phyloP scores from a whole-genome alignment of 2,113 vertebrate genomes.

The Eleginops maclovinus region DNA sequence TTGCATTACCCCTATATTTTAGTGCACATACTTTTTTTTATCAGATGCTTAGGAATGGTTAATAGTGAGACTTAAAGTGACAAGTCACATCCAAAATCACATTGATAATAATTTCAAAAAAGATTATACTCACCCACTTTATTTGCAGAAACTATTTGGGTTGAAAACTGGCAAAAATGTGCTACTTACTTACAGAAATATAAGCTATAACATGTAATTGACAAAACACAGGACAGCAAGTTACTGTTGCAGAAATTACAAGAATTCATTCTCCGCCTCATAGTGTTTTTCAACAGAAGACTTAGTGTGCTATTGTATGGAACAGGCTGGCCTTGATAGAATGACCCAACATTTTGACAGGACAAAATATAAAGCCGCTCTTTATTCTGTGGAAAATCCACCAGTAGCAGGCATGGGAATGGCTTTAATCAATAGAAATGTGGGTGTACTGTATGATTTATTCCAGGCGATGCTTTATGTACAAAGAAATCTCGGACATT shows the following conservation, averaged over 20 bases:
- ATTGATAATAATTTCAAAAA: neutral
- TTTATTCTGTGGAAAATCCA: constrained; percentile 97
- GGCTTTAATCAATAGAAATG: constrained; percentile 98
- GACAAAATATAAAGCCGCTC: constrained; percentile 98
- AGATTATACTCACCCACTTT: neutral
- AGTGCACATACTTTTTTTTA: neutral
- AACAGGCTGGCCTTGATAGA: constrained; percentile 71
- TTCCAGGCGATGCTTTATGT: constrained; percentile 65
- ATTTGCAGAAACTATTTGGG: neutral
- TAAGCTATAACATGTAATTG: constrained; percentile 23
- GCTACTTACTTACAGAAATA: constrained; percentile 2
- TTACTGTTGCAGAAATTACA: constrained; percentile 53
- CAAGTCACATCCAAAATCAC: neutral
- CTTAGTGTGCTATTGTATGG: constrained; percentile 69
- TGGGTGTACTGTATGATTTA: constrained; percentile 90
- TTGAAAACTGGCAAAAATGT: neutral
- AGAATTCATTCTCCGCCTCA: constrained; percentile 56
- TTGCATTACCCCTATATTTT: neutral
- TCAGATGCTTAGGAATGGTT: neutral
- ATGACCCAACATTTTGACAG: constrained; percentile 94
- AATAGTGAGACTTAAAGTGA: neutral
- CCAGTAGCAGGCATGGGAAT: constrained; percentile 93
- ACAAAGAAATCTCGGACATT: constrained; percentile 91
- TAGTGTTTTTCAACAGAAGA: constrained; percentile 71
- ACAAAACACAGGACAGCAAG: constrained; percentile 47